Conservation (phyloP, 2,888 invertebrate genomes). For the Phytoseiulus persimilis region DNA sequence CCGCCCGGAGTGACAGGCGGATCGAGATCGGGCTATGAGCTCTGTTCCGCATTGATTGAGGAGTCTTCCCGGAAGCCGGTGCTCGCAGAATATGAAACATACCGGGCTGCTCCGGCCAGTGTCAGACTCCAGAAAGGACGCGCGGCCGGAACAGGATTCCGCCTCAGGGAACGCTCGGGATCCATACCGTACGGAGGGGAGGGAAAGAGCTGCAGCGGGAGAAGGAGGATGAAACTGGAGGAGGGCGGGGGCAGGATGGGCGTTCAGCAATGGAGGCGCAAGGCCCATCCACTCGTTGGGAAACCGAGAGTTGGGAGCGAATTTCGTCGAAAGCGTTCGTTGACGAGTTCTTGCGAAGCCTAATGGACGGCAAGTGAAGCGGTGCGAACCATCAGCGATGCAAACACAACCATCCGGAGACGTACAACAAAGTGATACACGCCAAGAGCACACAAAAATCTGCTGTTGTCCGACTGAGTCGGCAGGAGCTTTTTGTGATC, state of each 20-base stretch:
- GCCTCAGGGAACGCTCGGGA: too few species aligned
- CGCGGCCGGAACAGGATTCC: too few species aligned
- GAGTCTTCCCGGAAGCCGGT: too few species aligned
- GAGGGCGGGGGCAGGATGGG: not conserved
- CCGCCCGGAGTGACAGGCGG: too few species aligned
- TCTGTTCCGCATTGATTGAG: too few species aligned
- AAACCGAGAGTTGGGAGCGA: not conserved
- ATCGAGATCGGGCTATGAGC: too few species aligned
- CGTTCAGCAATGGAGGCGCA: not conserved
- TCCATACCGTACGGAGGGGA: too few species aligned
- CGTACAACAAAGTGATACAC: not conserved
- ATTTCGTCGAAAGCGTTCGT: not conserved
- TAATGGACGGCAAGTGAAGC: not conserved
- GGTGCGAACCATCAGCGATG: not conserved
- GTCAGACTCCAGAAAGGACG: too few species aligned
- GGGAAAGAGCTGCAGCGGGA: not conserved
- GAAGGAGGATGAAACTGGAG: not conserved
- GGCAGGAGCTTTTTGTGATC: not conserved
- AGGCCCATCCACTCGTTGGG: not conserved
- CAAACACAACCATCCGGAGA: not conserved
- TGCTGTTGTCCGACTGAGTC: not conserved
- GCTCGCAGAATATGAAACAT: too few species aligned
- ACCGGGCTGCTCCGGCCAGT: too few species aligned
- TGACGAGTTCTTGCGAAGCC: not conserved
- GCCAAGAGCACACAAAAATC: not conserved